phyloP scores from a whole-genome alignment of 2,797 vertebrate genomes.

The Botia kubotai region DNA sequence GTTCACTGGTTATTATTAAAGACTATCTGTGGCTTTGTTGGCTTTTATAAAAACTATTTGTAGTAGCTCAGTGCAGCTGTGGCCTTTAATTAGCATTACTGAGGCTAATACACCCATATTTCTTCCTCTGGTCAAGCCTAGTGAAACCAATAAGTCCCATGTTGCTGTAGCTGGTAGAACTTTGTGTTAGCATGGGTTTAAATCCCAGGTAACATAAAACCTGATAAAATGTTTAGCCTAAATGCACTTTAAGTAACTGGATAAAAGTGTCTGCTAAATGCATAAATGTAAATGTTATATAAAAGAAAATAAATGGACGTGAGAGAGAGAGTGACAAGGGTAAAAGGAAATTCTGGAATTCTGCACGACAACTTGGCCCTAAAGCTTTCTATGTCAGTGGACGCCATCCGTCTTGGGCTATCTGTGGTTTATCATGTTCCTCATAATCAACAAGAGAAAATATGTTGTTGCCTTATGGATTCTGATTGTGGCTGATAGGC shows the following conservation, averaged over 20 bases:
- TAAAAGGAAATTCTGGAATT: slow-evolving; percentile 41
- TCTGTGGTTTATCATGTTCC: slow-evolving; percentile 52
- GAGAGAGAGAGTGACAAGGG: not conserved
- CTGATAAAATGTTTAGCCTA: not conserved
- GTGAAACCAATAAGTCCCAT: not conserved
- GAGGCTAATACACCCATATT: slow-evolving; percentile 25
- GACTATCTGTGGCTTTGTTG: slow-evolving; percentile 15
- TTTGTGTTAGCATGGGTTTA: not conserved
- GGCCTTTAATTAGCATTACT: slow-evolving; percentile 37
- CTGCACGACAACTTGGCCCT: slow-evolving; percentile 7
- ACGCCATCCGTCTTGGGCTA: slow-evolving; percentile 6
- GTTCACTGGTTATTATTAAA: slow-evolving; percentile 18
- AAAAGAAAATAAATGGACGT: not conserved
- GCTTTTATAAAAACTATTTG: slow-evolving; percentile 37
- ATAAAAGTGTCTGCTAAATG: not conserved
- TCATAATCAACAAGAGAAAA: slow-evolving; percentile 17
- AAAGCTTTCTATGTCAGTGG: slow-evolving; percentile 35
- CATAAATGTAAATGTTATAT: not conserved
- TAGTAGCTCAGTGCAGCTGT: slow-evolving; percentile 30
- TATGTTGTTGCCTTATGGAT: slow-evolving; percentile 14
- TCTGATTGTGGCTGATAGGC: not conserved
- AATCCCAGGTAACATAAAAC: not conserved
- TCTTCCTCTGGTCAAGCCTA: slow-evolving; percentile 6
- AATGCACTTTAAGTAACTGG: not conserved
- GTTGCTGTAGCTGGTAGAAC: not conserved